Evolutionary conservation across 2,888 invertebrate genomes (phyloP), one percentile per base, ranked within the genome.

Genomic region (Lasioglossum vierecki): DNA sequence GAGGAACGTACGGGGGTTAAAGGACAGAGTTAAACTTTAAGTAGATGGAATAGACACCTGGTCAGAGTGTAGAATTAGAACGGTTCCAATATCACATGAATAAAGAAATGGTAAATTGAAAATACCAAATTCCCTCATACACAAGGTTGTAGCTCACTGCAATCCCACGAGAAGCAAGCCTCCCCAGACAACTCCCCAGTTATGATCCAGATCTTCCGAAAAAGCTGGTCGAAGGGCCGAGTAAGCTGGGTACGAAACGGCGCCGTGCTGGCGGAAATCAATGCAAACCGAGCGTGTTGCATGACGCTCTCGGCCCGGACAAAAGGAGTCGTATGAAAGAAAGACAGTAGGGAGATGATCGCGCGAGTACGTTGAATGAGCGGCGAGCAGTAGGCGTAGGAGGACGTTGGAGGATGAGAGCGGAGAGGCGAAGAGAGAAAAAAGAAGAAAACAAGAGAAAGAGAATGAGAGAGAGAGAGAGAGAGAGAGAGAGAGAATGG

Each of bases 251-350:
- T 68, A 22, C 39, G 39, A n/a, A 46, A 72, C 44, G 44, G 15
- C n/a, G 44, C 26, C 11, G 71, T 72, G 46, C 81, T 60, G 83
- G 76, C 68, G 80, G 66, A 60, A 82, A 76, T 66, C 76, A 66
- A 26, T 76, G 63, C 30, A 41, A 76, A 76, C 66, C 76, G 76
- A 76, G 76, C 76, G 76, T 75, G 74, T 76, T 60, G 63, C 66
- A 46, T 46, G n/a, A 63, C 41, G 60, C 46, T 60, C 71, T 63
- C 46, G 71, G 57, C 30, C 30, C 46, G 30, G 66, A 76, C 46
- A 76, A 76, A 76, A 39, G 46, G 44, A 68, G 30, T 15, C 46
- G 35, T 15, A 30, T 46, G 66, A 41, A 68, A 66, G 63, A 13
- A 70, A 70, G 49, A 73, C 72, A 26, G 72, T 15, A 39, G 76